Base-by-base conservation (phyloP, 2,797 vertebrate genomes). In the Falco novaeseelandiae region DNA sequence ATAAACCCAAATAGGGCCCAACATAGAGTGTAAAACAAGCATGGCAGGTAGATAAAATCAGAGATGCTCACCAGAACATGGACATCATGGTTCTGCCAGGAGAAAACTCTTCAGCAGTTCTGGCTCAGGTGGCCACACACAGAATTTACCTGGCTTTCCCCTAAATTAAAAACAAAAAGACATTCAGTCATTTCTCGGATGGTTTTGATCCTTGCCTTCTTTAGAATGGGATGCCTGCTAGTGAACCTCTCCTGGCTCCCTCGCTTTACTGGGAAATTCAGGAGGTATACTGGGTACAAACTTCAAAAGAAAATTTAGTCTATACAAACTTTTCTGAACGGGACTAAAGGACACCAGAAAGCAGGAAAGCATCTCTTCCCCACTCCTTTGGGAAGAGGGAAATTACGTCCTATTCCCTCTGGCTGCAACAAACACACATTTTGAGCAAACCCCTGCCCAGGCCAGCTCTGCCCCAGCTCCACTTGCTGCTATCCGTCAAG, bases 191-290 rank as follows among this genome's bases (percentile, higher is more conserved):
- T 54, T 40, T 40, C 29, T 48, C 1, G 0, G 12, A 26, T 52
- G n/a, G 27, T 18, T 59, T 81, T 46, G 27, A 81, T 48, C 30
- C 26, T 26, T 30, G 48, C 5, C 20, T 30, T 30, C 30, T 76
- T 76, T 15, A 49, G 40, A 69, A 30, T 2, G 1, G 20, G 38
- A 17, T 10, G 20, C 38, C 38, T 74, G n/a, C 38, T 67, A 40
- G 54, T 1, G 0, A 62, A 26, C 3, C 7, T 18, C 40, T 40
- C 29, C 21, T 2, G 2, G 25, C 34, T 40, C 66, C 57, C 49
- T 70, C 6, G 4, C 25, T 49, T 26, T 42, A 21, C 66, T 30
- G 13, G 6, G 29, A 48, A 17, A 34, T 34, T 34, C 1, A 0
- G 27, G 57, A 55, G 11, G 10, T 40, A 30, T 21, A 30, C 2